Base-by-base conservation (phyloP, 2,797 vertebrate genomes). In the Perodicticus potto region DNA sequence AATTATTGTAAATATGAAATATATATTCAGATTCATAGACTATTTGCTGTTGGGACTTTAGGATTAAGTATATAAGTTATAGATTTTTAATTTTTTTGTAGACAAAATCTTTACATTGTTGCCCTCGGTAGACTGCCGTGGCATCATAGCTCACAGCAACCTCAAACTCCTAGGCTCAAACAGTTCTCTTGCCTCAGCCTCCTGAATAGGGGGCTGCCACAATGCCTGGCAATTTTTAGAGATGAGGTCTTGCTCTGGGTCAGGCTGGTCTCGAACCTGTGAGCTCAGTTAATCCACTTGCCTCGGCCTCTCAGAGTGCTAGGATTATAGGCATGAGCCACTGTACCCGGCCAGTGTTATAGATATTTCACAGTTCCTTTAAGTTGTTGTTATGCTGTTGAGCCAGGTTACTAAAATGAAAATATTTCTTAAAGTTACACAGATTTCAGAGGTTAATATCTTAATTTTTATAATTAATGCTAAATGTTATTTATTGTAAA, bases 381-480 rank as follows among this genome's bases (percentile, higher is more conserved):
- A 45, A 91, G 7, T 55, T 91, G 2, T 85, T 74, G 27, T 70
- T 70, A 63, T 94, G 25, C 49, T 87, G 0, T 87, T 65, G 7
- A 85, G 40, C 10, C 19, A 81, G 29, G 73, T 89, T 93, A 72
- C 55, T 95, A 95, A 92, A 93, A 69, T 95, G 76, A 49, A 63
- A 83, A 43, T 29, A 11, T n/a, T 85, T 82, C 20, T 72, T 27
- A 49, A 94, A 86, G 77, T 34, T 85, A 53, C 13, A 82, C 0
- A 23, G 8, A 55, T 93, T 94, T 94, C 19, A 65, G 22, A 86
- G 32, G 22, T 91, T 27, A 76, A 13, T 17, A 57, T 89, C 61
- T 93, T 91, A 63, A 22, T 93, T 89, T 96, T 78, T 93, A 20
- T 91, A 57, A 92, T 83, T n/a, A 94, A 19, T 3, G 43, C 40